Base-by-base conservation (phyloP, 1,140 invertebrate genomes). In the Aphis craccivora region DNA sequence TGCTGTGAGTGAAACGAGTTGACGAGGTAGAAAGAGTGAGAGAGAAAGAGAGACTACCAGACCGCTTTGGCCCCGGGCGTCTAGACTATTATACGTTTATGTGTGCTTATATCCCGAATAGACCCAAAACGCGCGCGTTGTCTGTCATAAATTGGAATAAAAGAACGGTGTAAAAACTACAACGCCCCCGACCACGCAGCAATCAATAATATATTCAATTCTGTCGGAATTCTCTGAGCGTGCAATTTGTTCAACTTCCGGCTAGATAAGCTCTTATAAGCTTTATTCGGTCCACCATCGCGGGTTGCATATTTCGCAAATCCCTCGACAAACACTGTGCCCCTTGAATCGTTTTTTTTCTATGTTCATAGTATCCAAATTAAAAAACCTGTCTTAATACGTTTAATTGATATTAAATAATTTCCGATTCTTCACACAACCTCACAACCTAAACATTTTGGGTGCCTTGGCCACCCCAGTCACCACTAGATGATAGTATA, bases 21-120 rank as follows among this genome's bases (percentile, higher is more conserved):
- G 83, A 37, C 23, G 84, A 11, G n/a, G 43, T 40, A 23, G 11
- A 84, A 40, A 84, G 40, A 51, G 25, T 35, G 45, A 88, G 14
- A 40, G 22, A 40, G 83, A 84, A 22, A 84, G 81, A 48, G 43
- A 51, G n/a, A 88, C 30, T 11, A 48, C 30, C 25, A 48, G 35
- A 83, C 76, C 30, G 40, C 90, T 91, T 81, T 81, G 91, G 76
- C 76, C 91, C 76, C 67, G 91, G 91, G 91, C 91, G 91, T 84
- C 91, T 84, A 84, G 76, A 84, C 48, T 53, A 53, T 83, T n/a
- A 83, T 92, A 51, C 51, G 87, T 53, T 7, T 23, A 55, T 30
- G 1, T 22, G 45, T 53, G 48, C 35, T 35, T 35, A 35, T 35
- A 53, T 60, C 60, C 60, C 87, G 48, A 83, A 8, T 45, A 81